Conservation (phyloP, 2,797 vertebrate genomes). For the Cyclura pinguis region DNA sequence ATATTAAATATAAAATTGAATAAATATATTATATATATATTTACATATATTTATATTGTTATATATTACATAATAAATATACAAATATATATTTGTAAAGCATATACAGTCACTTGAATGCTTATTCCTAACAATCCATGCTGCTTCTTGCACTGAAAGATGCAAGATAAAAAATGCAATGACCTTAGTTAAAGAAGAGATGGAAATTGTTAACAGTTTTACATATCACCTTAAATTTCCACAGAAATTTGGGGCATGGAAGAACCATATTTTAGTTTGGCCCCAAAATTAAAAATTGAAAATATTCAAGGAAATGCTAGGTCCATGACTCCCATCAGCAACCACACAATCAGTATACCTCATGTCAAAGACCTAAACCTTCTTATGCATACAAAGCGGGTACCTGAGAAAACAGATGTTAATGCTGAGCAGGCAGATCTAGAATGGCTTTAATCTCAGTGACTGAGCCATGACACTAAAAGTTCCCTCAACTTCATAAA, state of each 20-base stretch:
- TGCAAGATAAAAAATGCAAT: too few species aligned
- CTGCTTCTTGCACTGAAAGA: too few species aligned
- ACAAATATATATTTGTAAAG: too few species aligned
- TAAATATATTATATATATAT: too few species aligned
- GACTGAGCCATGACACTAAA: not conserved
- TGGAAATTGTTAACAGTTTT: not conserved
- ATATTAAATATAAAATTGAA: too few species aligned
- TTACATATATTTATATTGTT: too few species aligned
- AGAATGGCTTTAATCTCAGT: not conserved
- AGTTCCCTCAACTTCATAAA: not conserved
- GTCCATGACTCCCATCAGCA: not conserved
- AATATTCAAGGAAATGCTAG: not conserved
- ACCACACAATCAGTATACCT: not conserved
- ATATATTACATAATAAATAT: too few species aligned
- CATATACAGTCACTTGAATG: too few species aligned
- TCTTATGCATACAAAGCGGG: not conserved
- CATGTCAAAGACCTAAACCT: not conserved
- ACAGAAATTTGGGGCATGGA: not conserved
- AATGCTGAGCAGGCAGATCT: not conserved
- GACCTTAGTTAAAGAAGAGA: not conserved
- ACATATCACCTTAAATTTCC: not conserved
- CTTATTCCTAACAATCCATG: too few species aligned
- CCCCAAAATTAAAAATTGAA: not conserved
- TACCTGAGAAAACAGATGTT: not conserved
- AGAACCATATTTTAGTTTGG: not conserved